Base-by-base conservation (phyloP, 2,888 invertebrate species). In the Leucophenga maculata region DNA sequence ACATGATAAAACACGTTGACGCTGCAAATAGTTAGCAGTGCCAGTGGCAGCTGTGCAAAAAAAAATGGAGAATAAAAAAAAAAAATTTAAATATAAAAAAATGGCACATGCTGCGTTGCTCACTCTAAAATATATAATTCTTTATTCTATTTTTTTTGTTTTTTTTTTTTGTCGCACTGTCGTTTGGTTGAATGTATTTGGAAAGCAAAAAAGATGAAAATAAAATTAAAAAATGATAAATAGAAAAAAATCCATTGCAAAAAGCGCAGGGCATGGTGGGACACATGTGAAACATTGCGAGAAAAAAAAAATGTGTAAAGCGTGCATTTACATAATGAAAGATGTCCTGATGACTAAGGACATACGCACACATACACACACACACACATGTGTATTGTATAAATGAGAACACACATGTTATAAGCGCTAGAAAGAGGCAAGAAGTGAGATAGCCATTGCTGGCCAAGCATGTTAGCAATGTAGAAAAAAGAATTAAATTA, bases 311-410 rank as follows among this genome's bases (percentile, higher is more conserved):
- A 52, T 75, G 75, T 83, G 77, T 83, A 80, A 85, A 85, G 80
- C 84, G 79, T 85, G 84, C 86, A 86, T 86, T 86, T 86, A 85
- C 86, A 86, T 86, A 86, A 86, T 86, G 85, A 86, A 86, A 84
- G 84, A 86, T 85, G 82, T 85, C 76, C 81, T 81, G 73, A 74
- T 77, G 75, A 46, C 62, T 64, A 64, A 68, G 46, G 64, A 64
- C 46, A 67, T n/a, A 18, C 44, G 22, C 48, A 22, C 62, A 39
- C 11, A 39, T 11, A 39, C 39, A 39, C 8, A 39, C 39, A 39
- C 8, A 8, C 3, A 39, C 39, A 39, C 11, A 39, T 32, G 32
- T 32, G 32, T 32, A 32, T 6, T 3, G 62, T n/a, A n/a, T n/a
- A n/a, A n/a, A n/a, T n/a, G n/a, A n/a, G n/a, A n/a, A n/a, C 64